A percentile compares a stretch with the other conserved stretches of the same genome.
Evolutionary conservation across 2,113 vertebrate genomes (phyloP).

Genomic region (Dolichotis patagonum): DNA sequence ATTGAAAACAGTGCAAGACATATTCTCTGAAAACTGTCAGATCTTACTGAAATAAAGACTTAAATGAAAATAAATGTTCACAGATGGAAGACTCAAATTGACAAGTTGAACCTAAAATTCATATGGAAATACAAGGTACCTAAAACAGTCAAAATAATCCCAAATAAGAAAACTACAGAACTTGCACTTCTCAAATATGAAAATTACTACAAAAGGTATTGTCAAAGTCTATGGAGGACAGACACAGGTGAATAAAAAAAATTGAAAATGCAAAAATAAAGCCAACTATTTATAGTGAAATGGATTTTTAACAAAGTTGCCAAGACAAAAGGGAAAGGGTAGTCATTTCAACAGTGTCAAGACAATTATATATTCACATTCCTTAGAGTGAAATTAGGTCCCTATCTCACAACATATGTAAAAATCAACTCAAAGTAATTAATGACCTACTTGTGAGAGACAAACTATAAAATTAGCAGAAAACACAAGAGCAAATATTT

Average conservation of each 20-base stretch:
- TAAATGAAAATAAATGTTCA: not conserved
- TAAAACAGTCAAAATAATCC: not conserved
- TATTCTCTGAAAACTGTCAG: slow-evolving; percentile 13
- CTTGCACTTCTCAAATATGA: not conserved
- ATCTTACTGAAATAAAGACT: not conserved
- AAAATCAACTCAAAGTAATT: slow-evolving; percentile 36
- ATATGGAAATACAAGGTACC: not conserved
- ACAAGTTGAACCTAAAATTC: not conserved
- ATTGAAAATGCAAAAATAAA: slow-evolving; percentile 17
- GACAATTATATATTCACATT: not conserved
- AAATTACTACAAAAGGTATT: not conserved
- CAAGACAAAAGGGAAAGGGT: not conserved
- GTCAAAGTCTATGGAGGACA: not conserved
- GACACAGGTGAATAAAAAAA: slow-evolving; percentile 26
- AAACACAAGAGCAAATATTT: not conserved
- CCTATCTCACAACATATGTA: not conserved
- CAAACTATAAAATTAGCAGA: slow-evolving; percentile 6
- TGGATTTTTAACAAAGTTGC: slow-evolving; percentile 1
- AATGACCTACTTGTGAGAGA: not conserved
- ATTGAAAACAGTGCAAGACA: not conserved
- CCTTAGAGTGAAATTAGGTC: not conserved
- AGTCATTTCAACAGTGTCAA: not conserved
- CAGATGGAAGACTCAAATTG: not conserved
- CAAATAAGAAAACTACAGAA: not conserved
- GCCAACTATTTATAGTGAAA: not conserved